phyloP scores from a whole-genome alignment of 2,888 invertebrate genomes.

The Ophion costatus region DNA sequence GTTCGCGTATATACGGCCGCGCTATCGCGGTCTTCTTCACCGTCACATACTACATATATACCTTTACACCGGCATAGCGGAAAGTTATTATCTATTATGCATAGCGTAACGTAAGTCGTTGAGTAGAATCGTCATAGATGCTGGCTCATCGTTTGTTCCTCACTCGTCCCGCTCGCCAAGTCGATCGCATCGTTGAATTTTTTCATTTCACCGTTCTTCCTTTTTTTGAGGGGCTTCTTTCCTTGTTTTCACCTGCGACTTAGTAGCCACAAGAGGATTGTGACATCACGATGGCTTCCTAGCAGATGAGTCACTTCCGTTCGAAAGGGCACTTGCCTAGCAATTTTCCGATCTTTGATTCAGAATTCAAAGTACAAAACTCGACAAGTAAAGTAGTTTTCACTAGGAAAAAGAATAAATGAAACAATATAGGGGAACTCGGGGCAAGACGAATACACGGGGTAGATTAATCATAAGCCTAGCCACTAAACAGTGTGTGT shows the following conservation, averaged over 20 bases:
- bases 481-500: no score
- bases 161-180: neutral
- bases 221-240: neutral
- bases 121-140: conserved; percentile 12
- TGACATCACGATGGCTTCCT: neutral
- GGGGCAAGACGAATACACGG: no score
- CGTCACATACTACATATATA: neutral
- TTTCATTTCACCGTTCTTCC: neutral
- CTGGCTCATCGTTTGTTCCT: conserved; percentile 37
- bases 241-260: neutral
- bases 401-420: no score
- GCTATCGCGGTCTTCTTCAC: conserved; percentile 23
- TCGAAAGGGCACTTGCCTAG: neutral
- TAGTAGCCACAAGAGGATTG: neutral
- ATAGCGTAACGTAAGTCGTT: conserved; percentile 44
- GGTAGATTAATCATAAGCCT: no score
- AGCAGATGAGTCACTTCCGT: neutral
- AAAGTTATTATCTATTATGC: conserved; percentile 54
- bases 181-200: neutral
- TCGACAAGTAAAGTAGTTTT: neutral
- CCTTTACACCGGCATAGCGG: conserved; percentile 39
- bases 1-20: conserved; percentile 61
- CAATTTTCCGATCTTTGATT: neutral
- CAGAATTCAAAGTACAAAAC: neutral
- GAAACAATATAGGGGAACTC: no score